phyloP scores from a whole-genome alignment of 1,140 invertebrate genomes.

The Trichogramma pretiosum region DNA sequence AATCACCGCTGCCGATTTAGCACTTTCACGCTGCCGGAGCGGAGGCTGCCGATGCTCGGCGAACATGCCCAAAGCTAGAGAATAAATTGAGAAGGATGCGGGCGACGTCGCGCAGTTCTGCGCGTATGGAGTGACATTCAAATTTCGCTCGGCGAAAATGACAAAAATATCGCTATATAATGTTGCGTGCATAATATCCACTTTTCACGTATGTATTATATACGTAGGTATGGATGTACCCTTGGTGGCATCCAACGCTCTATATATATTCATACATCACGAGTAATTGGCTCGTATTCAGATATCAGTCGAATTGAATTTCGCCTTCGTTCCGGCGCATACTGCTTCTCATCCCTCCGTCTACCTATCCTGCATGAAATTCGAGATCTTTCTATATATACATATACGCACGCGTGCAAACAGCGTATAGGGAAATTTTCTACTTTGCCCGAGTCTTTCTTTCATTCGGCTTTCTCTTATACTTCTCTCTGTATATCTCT shows the following conservation, averaged over 20 bases:
- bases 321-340: conserved; percentile 22
- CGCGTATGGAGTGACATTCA: conserved; percentile 35
- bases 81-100: conserved; percentile 37
- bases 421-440: no score
- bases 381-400: no score
- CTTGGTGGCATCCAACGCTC: no score
- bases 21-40: no score
- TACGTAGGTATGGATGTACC: no score
- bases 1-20: conserved; percentile 34
- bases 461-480: no score
- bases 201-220: no score
- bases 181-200: no score
- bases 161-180: conserved; percentile 36
- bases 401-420: neutral
- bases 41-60: neutral
- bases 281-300: conserved; percentile 41
- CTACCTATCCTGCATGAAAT: no score
- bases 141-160: conserved; percentile 32
- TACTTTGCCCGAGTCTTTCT: no score
- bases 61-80: conserved; percentile 16
- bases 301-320: conserved; percentile 37
- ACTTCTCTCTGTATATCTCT: no score
- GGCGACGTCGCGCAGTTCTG: conserved; percentile 11
- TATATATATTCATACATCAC: conserved; percentile 27
- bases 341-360: neutral